These are phyloP conservation scores for Mechanitis messenoides DNA, from an alignment of 2,888 invertebrate genomes.

Conservation along the genomic window DNA sequence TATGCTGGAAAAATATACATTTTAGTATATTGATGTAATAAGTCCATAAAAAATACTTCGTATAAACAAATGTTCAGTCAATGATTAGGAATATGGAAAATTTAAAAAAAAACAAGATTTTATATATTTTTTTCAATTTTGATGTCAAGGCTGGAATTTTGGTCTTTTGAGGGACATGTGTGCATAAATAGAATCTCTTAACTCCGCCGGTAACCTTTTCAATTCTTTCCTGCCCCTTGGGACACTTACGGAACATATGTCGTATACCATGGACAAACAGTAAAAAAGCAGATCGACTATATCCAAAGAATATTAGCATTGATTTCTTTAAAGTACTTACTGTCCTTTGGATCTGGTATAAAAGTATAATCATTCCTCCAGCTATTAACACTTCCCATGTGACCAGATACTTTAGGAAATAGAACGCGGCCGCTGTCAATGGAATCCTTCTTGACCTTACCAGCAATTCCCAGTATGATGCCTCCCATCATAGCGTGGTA, in stretches of 20 bases:
- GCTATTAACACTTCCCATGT: constrained; percentile 38
- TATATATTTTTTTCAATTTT: no score
- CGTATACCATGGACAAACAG: no score
- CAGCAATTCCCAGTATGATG: constrained; percentile 44
- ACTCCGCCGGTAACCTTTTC: no score
- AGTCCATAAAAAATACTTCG: no score
- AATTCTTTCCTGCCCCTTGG: no score
- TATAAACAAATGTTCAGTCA: no score
- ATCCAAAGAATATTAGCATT: no score
- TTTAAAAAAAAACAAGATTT: no score
- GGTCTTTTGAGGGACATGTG: neutral
- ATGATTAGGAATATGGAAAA: no score
- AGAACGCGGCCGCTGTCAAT: constrained; percentile 36
- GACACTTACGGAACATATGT: no score
- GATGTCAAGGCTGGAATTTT: no score
- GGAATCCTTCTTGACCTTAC: constrained; percentile 50
- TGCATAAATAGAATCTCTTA: neutral
- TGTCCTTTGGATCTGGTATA: constrained; percentile 46
- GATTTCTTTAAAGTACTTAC: constrained; percentile 32
- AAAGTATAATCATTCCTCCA: constrained; percentile 48
- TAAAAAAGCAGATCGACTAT: no score
- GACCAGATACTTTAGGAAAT: constrained; percentile 33
- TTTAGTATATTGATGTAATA: neutral
- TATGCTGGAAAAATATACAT: constrained; percentile 10
- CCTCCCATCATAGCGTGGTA: constrained; percentile 53